These are phyloP conservation scores for Pantala flavescens DNA, from an alignment of 1,140 invertebrate genomes.

Conservation along the genomic window DNA sequence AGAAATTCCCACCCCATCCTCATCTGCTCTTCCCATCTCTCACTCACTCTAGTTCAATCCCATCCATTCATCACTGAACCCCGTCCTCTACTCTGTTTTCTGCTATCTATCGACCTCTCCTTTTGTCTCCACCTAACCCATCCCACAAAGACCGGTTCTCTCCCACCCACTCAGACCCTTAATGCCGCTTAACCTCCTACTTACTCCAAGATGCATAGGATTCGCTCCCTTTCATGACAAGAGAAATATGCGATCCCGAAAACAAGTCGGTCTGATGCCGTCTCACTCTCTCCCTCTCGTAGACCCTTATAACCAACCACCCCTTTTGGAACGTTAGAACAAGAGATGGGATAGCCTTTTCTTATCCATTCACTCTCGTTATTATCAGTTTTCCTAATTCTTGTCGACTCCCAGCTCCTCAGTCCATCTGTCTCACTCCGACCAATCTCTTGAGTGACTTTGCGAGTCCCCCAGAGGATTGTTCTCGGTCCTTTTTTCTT, in stretches of 20 bases:
- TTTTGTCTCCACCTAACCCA: neutral
- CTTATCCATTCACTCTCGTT: neutral
- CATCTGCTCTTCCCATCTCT: neutral
- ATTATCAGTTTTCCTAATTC: too few relatives aligned
- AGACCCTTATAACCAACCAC: neutral
- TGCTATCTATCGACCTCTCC: neutral
- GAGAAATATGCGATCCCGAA: conserved; percentile 1
- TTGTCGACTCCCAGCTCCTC: neutral
- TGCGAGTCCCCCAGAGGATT: too few relatives aligned
- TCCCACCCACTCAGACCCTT: neutral
- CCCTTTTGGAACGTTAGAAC: neutral
- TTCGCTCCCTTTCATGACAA: neutral
- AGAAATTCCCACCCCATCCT: neutral
- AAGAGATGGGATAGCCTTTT: neutral
- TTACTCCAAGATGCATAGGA: neutral
- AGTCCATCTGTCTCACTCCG: neutral
- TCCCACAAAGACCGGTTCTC: neutral
- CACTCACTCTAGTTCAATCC: neutral
- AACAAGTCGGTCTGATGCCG: neutral
- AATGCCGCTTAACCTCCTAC: too few relatives aligned
- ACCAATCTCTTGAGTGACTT: neutral
- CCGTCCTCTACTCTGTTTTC: neutral
- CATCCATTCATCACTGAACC: neutral
- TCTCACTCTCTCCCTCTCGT: neutral
- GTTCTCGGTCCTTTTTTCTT: too few relatives aligned